phyloP scores from a whole-genome alignment of 2,888 invertebrate genomes.

The Ormyrus rosae region DNA sequence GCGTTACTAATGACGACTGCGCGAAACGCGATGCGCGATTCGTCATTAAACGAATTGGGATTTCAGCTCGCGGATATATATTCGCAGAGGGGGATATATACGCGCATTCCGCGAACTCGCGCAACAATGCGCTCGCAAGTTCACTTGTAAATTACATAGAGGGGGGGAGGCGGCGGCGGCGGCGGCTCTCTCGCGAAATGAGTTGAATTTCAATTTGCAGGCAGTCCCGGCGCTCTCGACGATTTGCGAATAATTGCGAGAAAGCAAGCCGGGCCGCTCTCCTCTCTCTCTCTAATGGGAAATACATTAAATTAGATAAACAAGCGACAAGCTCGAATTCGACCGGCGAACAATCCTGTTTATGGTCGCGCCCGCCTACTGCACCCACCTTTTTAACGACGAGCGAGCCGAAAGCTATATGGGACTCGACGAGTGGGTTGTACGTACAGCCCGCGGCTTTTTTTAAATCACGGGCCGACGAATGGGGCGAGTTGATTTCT shows the following conservation, averaged over 20 bases:
- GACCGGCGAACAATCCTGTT: neutral
- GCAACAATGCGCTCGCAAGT: conserved; percentile 48
- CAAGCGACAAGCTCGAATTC: neutral
- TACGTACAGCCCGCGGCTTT: too few relatives aligned
- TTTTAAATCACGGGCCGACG: too few relatives aligned
- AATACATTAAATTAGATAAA: conserved; percentile 43
- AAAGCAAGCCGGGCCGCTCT: neutral
- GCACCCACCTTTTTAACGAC: too few relatives aligned
- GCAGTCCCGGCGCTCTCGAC: neutral
- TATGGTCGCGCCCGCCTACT: neutral
- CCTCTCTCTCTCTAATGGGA: conserved; percentile 13
- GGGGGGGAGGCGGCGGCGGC: neutral
- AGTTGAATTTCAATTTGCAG: conserved; percentile 56
- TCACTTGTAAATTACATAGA: conserved; percentile 56
- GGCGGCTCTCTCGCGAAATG: conserved; percentile 33
- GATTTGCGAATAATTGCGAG: conserved; percentile 43
- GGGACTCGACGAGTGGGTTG: too few relatives aligned
- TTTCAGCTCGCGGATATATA: conserved; percentile 12
- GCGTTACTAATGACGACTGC: conserved; percentile 51
- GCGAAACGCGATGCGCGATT: conserved; percentile 40
- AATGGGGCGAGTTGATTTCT: too few relatives aligned
- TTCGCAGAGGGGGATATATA: neutral
- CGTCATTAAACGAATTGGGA: conserved; percentile 52
- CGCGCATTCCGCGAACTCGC: conserved; percentile 33
- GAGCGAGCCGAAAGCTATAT: too few relatives aligned